These are phyloP conservation scores for Rhamnusium bicolor DNA, from an alignment of 2,888 invertebrate genomes.

Conservation along the genomic window DNA sequence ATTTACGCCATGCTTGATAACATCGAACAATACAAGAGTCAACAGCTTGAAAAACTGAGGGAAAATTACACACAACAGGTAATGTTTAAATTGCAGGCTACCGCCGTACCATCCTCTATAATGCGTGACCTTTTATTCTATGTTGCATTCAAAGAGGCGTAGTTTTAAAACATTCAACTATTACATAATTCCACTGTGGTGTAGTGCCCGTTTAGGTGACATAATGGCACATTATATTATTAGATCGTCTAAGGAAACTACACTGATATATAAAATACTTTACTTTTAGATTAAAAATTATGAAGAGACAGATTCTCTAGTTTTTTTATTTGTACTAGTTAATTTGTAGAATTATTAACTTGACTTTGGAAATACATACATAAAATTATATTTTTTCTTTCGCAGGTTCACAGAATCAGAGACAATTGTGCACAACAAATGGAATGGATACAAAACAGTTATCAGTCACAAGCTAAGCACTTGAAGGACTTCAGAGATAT, in stretches of 20 bases:
- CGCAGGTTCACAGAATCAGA: constrained; percentile 86
- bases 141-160: neutral
- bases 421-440: constrained; percentile 96
- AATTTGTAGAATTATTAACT: too few species aligned
- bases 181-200: neutral
- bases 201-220: too few species aligned
- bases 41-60: constrained; percentile 88
- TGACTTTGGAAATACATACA: constrained; percentile 2
- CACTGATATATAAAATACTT: too few species aligned
- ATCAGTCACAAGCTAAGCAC: constrained; percentile 89
- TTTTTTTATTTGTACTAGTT: neutral
- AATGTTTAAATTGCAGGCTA: constrained; percentile 55
- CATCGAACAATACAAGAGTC: constrained; percentile 91
- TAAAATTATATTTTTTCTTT: constrained; percentile 28
- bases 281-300: too few species aligned
- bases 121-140: constrained; percentile 30
- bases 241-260: too few species aligned
- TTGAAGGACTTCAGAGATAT: constrained; percentile 92
- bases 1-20: constrained; percentile 91
- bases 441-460: constrained; percentile 94
- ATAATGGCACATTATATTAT: too few species aligned
- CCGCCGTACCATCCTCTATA: neutral
- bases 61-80: constrained; percentile 95
- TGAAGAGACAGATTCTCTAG: too few species aligned
- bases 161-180: neutral